Evolutionary conservation across 2,797 vertebrate species (phyloP), one percentile per base, ranked within the genome.

Genomic region (Astyanax mexicanus): DNA sequence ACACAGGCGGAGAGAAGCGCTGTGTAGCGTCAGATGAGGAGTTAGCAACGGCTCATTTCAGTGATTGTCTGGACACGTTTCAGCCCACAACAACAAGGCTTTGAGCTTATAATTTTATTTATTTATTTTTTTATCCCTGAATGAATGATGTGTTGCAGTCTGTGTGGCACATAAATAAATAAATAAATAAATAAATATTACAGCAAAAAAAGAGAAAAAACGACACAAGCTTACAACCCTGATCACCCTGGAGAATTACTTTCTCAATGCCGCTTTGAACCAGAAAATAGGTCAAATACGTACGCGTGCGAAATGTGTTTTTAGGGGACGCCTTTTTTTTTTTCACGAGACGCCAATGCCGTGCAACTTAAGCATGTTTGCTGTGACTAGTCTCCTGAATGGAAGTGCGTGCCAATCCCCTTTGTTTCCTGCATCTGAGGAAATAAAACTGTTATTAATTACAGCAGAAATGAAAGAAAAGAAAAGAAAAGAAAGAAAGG

Each of bases 331-430:
- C 62, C 62, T 15, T n/a, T n/a, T n/a, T n/a, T n/a, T n/a, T n/a
- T 65, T 45, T 27, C 65, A 44, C 65, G n/a, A 44, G 40, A 45
- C 10, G 8, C 12, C 40, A 29, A 65, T 65, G 65, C 21, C 40
- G 9, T 27, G 40, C 40, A 65, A 45, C 62, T 64, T 65, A 65
- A 65, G 62, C 62, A 9, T 9, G 40, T 45, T 65, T 65, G 62
- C 38, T 65, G 62, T 65, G 62, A 45, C 62, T 44, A 6, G 12
- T 15, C 40, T 45, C 13, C 38, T 45, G 13, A 65, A 65, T 17
- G 23, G 38, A 65, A 32, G 15, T 62, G 44, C 62, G 15, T 62
- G 44, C 62, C 44, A 45, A 65, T 65, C 40, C 25, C 62, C 7
- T 44, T 65, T 65, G 62, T 65, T 45, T 65, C 27, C 38, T 2